Percentiles rank a stretch among this genome's conserved stretches.
Evolutionary conservation across 2,113 vertebrate genomes (phyloP).

Genomic region (Redunca redunca): DNA sequence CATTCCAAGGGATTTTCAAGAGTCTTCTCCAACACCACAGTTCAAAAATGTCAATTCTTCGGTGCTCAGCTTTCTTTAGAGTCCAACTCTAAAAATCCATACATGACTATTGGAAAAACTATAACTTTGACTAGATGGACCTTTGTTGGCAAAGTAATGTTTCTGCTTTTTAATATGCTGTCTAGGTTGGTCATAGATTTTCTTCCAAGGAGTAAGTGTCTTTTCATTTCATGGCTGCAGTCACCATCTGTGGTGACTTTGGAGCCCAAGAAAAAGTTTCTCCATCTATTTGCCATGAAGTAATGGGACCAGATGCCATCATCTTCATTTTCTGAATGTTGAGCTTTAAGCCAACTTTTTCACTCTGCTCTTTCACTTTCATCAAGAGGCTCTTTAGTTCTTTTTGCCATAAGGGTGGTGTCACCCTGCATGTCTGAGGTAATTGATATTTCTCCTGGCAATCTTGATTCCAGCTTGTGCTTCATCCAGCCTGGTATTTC

Average conservation of each 20-base stretch:
- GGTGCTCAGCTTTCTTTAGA: background rate
- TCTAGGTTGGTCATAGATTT: background rate
- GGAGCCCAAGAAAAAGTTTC: background rate
- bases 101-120: background rate
- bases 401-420: background rate
- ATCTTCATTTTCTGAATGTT: background rate
- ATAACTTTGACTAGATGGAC: background rate
- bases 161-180: background rate
- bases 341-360: background rate
- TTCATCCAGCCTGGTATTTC: background rate
- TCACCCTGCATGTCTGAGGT: background rate
- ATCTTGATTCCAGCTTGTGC: background rate
- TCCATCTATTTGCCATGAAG: background rate
- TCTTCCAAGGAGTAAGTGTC: rapidly evolving
- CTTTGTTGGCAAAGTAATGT: background rate
- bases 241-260: background rate
- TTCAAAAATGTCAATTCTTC: background rate
- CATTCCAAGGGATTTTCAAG: background rate
- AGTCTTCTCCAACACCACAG: background rate
- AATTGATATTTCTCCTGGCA: background rate
- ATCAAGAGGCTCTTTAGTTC: background rate
- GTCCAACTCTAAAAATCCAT: background rate
- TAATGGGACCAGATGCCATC: background rate
- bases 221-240: background rate
- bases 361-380: background rate